phyloP scores from a whole-genome alignment of 2,113 vertebrate genomes.

The Puma concolor region DNA sequence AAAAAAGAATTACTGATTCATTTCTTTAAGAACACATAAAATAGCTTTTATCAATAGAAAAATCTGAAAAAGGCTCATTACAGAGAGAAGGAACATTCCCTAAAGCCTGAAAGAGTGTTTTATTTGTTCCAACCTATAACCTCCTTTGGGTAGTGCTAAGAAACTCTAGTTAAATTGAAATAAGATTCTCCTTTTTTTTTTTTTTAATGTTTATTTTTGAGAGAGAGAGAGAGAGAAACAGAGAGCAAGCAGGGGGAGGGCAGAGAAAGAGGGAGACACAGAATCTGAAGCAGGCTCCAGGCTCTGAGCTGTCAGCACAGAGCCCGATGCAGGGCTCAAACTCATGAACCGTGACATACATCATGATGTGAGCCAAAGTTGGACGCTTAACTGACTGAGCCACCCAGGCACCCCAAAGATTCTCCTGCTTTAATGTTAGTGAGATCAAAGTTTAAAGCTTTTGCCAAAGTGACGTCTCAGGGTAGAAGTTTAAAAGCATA shows the following conservation, averaged over 20 bases:
- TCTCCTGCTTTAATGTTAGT: background rate
- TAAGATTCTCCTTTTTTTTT: background rate
- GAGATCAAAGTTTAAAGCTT: conserved; percentile 16
- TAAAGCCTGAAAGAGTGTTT: background rate
- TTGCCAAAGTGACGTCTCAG: background rate
- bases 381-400: too few relatives aligned
- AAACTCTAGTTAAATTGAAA: conserved; percentile 22
- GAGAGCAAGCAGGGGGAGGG: too few relatives aligned
- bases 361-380: too few relatives aligned
- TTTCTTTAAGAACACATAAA: conserved; percentile 28
- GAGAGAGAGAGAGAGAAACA: too few relatives aligned
- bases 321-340: too few relatives aligned
- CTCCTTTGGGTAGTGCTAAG: conserved; percentile 26
- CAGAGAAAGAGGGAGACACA: too few relatives aligned
- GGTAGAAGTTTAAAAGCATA: background rate
- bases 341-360: too few relatives aligned
- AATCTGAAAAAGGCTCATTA: background rate
- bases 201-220: too few relatives aligned
- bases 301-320: too few relatives aligned
- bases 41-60: conserved; percentile 29
- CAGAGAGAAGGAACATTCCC: background rate
- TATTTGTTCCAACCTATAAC: background rate
- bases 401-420: background rate
- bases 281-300: too few relatives aligned
- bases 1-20: background rate